phyloP scores from a whole-genome alignment of 1,140 invertebrate species.

The Ceratitis capitata region DNA sequence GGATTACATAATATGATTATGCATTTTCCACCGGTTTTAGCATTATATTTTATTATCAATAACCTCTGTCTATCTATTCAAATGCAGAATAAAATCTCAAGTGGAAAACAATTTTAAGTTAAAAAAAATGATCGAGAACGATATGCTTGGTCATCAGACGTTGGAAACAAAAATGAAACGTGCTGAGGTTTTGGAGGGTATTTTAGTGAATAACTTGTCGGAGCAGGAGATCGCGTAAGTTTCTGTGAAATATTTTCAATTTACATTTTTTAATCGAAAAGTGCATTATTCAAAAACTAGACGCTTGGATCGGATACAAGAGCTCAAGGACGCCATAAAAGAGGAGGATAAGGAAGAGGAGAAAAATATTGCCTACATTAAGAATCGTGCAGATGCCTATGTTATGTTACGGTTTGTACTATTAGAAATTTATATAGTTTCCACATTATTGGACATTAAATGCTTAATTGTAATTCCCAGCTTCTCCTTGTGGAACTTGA shows the following conservation, averaged over 20 bases:
- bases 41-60: too few relatives aligned
- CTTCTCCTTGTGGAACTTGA: constrained; percentile 54
- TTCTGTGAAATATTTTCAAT: not conserved
- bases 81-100: constrained; percentile 57
- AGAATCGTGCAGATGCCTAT: constrained; percentile 55
- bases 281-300: constrained; percentile 41
- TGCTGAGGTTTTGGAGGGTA: constrained; percentile 52
- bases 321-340: constrained; percentile 47
- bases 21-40: too few relatives aligned
- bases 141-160: constrained; percentile 54
- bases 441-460: not conserved
- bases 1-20: too few relatives aligned
- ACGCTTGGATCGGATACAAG: constrained; percentile 52
- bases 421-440: not conserved
- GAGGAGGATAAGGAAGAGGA: constrained; percentile 45
- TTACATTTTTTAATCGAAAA: not conserved
- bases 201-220: constrained; percentile 54
- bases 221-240: constrained; percentile 14
- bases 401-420: constrained; percentile 50
- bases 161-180: constrained; percentile 57
- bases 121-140: constrained; percentile 54
- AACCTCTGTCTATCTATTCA: not conserved
- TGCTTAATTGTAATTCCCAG: constrained; percentile 41
- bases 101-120: constrained; percentile 60
- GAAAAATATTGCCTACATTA: constrained; percentile 49